phyloP scores from a whole-genome alignment of 2,113 vertebrate species.

The Bubo bubo region DNA sequence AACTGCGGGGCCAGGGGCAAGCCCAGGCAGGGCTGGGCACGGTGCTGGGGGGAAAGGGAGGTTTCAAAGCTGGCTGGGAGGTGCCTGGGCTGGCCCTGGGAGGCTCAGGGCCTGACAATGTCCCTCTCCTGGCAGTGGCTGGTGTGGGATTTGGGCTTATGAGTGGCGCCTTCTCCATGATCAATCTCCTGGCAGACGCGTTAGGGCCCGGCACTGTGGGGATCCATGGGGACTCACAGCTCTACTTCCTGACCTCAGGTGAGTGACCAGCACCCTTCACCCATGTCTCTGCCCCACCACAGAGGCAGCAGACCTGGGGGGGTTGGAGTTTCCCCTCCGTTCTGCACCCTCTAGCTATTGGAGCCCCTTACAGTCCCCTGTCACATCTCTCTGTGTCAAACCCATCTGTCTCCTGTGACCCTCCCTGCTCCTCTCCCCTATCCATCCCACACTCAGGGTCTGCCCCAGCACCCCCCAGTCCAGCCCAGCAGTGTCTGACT shows the following conservation, averaged over 20 bases:
- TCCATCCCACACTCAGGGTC: rapidly evolving
- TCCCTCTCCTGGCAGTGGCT: conserved; percentile 64
- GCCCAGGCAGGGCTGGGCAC: not conserved
- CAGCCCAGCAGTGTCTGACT: not conserved
- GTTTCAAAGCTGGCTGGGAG: not conserved
- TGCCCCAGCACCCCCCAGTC: not conserved
- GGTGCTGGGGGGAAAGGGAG: not conserved
- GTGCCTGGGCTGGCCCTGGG: not conserved
- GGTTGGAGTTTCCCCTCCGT: not conserved
- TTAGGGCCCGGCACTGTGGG: conserved; percentile 79
- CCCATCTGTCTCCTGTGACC: not conserved
- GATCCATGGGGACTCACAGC: conserved; percentile 79
- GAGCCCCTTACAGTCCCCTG: not conserved
- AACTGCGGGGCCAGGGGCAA: rapidly evolving
- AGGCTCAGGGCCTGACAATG: not conserved
- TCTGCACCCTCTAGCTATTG: not conserved
- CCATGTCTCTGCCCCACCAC: not conserved
- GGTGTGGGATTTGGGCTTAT: conserved; percentile 81
- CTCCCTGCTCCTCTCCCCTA: not conserved
- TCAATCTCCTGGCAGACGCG: conserved; percentile 78
- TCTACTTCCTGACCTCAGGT: conserved; percentile 83
- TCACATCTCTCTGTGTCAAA: not conserved
- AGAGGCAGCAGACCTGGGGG: not conserved
- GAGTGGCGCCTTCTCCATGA: conserved; percentile 82
- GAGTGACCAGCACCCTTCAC: rapidly evolving